Evolutionary conservation across 2,888 invertebrate species (phyloP).

Genomic region (Lomographa bimaculata): DNA sequence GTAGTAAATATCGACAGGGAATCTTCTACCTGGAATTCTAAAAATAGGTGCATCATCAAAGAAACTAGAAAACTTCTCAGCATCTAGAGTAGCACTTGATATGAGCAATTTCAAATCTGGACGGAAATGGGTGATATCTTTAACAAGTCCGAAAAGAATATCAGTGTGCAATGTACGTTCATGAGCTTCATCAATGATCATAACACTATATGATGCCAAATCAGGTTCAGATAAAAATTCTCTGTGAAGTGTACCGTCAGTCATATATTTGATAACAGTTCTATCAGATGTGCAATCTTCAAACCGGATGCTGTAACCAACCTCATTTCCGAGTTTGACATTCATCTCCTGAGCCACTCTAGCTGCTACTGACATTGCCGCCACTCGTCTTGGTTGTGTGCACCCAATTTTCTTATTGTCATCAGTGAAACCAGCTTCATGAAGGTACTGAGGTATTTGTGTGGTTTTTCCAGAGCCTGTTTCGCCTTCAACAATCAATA

Average conservation of each 20-base stretch:
- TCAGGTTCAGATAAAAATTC: slow-evolving; percentile 99
- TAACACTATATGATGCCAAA: slow-evolving; percentile 96
- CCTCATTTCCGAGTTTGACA: slow-evolving; percentile 97
- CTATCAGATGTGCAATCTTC: slow-evolving; percentile 99
- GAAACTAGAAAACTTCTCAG: slow-evolving; percentile 98
- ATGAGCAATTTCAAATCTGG: slow-evolving; percentile 97
- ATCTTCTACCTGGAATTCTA: slow-evolving; percentile 97
- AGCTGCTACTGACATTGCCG: slow-evolving; percentile 99
- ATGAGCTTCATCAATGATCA: slow-evolving; percentile 99
- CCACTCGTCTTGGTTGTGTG: slow-evolving; percentile 98
- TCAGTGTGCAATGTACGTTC: slow-evolving; percentile 99
- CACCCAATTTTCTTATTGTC: slow-evolving; percentile 96
- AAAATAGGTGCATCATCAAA: slow-evolving; percentile 99
- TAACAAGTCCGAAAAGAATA: slow-evolving; percentile 98
- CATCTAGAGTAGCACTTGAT: slow-evolving; percentile 99
- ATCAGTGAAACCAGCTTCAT: slow-evolving; percentile 95
- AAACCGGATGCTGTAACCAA: slow-evolving; percentile 96
- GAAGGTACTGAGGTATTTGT: slow-evolving; percentile 98
- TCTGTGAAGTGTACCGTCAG: slow-evolving; percentile 98
- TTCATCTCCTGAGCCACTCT: slow-evolving; percentile 99
- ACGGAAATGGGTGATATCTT: slow-evolving; percentile 96
- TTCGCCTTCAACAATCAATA: slow-evolving; percentile 98
- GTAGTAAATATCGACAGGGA: slow-evolving; percentile 99
- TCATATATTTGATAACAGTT: slow-evolving; percentile 99
- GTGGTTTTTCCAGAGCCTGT: slow-evolving; percentile 99